Conservation (phyloP, 2,888 invertebrate species). For the Ichneumoninae sp. region DNA sequence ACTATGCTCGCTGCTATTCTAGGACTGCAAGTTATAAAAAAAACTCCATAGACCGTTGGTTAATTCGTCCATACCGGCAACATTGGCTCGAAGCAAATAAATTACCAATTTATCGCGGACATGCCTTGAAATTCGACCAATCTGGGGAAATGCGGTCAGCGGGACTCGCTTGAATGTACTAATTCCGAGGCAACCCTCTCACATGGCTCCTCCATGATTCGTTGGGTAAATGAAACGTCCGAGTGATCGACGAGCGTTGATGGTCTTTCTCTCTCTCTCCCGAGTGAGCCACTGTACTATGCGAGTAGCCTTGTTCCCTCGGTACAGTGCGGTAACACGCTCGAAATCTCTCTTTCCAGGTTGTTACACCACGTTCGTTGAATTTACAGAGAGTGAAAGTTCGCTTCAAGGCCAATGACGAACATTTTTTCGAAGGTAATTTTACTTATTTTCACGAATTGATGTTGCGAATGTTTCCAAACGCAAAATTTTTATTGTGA, state of each 20-base stretch:
- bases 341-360: neutral
- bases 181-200: conserved; percentile 5
- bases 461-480: neutral
- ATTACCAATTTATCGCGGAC: neutral
- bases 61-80: neutral
- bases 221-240: conserved; percentile 35
- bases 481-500: too few species aligned
- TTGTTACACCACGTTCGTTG: neutral
- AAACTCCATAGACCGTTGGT: neutral
- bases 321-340: neutral
- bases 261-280: neutral
- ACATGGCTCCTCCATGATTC: conserved; percentile 20
- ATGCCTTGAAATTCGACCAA: neutral
- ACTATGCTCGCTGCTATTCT: neutral
- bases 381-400: neutral
- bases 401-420: neutral
- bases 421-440: neutral
- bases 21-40: neutral
- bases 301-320: conserved; percentile 3
- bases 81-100: conserved; percentile 2
- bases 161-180: neutral
- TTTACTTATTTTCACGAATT: neutral
- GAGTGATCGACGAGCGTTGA: conserved; percentile 34
- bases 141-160: conserved; percentile 9
- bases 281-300: neutral